Base-by-base conservation (phyloP, 2,797 vertebrate species). In the Sebastes reedi region DNA sequence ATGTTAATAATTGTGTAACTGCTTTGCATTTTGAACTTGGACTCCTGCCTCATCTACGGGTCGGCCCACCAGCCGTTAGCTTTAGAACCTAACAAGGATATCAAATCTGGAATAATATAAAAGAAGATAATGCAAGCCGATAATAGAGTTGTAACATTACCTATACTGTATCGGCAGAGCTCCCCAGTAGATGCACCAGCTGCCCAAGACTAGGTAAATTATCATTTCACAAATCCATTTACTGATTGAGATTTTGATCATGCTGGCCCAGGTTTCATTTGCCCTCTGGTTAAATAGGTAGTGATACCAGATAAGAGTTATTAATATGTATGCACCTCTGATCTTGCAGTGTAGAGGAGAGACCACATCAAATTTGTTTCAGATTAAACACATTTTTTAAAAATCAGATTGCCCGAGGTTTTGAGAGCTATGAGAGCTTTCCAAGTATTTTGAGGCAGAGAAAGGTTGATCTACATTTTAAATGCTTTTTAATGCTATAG, bases 321-420 rank as follows among this genome's bases (percentile, higher is more conserved):
- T 81, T 82, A 87, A 82, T 78, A 86, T 83, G 25, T 81, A 87
- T 82, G 65, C 56, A 65, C 24, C 55, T 71, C 13, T 66, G 80
- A 86, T 82, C 39, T 73, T 50, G 13, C 20, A 34, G 27, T 71
- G 62, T 65, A 34, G 46, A 55, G 39, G 78, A 77, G 52, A 67
- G 39, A 74, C 25, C 30, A 67, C 27, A 62, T 81, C 32, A 56
- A 64, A 82, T 82, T 61, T 76, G 72, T 20, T 65, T 74, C 22
- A 66, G 64, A 81, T 84, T 71, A 75, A 79, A 70, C 1, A 22
- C 18, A 71, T n/a, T n/a, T 77, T 30, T 11, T 25, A 13, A 66
- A 66, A 66, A 29, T 61, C 32, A 55, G 10, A 62, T 67, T 58
- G 67, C 78, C 78, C 3, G 30, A 74, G 69, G 79, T 54, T 67